Evolutionary conservation across 2,888 invertebrate species (phyloP).

Genomic region (Crioceris asparagi): DNA sequence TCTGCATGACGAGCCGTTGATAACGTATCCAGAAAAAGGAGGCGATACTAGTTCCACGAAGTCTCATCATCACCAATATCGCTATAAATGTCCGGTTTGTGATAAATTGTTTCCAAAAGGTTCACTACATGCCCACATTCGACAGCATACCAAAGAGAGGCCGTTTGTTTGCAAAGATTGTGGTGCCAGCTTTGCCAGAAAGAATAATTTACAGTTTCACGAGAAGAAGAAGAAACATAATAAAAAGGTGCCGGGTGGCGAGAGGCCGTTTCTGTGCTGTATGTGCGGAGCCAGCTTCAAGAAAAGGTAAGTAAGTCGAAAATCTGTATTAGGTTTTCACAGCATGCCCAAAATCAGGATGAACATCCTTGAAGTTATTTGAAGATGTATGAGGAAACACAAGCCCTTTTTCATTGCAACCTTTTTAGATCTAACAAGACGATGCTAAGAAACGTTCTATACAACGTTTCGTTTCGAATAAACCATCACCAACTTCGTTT

Average conservation of each 20-base stretch:
- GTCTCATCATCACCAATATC: slow-evolving; percentile 33
- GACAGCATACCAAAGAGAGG: slow-evolving; percentile 64
- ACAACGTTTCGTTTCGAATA: too few species aligned
- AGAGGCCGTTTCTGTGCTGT: slow-evolving; percentile 35
- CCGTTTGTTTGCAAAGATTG: slow-evolving; percentile 58
- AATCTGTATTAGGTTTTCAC: too few species aligned
- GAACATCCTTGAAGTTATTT: too few species aligned
- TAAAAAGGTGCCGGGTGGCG: slow-evolving; percentile 4
- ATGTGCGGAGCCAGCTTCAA: slow-evolving; percentile 40
- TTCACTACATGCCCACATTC: slow-evolving; percentile 57
- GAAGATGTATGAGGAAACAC: too few species aligned
- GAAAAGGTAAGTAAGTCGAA: slow-evolving; percentile 44
- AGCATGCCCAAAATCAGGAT: too few species aligned
- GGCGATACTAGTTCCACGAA: slow-evolving; percentile 21
- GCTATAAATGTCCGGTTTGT: slow-evolving; percentile 59
- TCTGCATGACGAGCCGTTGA: slow-evolving; percentile 47
- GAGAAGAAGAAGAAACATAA: slow-evolving; percentile 36
- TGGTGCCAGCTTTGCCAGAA: slow-evolving; percentile 52
- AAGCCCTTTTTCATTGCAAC: too few species aligned
- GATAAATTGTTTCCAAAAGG: slow-evolving; percentile 52
- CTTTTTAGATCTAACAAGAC: too few species aligned
- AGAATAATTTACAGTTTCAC: slow-evolving; percentile 55
- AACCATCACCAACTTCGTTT: too few species aligned
- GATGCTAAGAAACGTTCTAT: too few species aligned
- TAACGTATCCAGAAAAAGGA: slow-evolving; percentile 25